phyloP scores from a whole-genome alignment of 1,140 invertebrate species.

The Leucophenga varia region DNA sequence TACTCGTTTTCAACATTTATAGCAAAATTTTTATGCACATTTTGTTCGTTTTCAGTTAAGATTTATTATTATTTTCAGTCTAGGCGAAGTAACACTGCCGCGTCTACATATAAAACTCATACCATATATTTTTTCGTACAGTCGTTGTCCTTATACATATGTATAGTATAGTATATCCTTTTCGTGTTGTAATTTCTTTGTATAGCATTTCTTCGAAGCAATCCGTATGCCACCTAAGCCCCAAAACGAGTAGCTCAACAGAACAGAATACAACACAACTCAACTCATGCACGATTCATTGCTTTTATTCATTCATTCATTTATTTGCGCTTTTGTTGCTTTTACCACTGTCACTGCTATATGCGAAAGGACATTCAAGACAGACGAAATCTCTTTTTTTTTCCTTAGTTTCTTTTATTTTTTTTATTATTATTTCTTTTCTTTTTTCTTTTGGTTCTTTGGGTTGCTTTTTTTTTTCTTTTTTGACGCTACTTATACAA shows the following conservation, averaged over 20 bases:
- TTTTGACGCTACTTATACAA: conserved; percentile 40
- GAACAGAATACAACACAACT: not conserved
- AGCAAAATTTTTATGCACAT: conserved; percentile 4
- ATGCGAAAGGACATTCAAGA: not conserved
- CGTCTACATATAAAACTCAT: too few species aligned
- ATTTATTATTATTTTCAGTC: too few species aligned
- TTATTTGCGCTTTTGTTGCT: conserved; percentile 42
- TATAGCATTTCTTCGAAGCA: not conserved
- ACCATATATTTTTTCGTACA: too few species aligned
- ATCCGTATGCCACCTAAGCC: conserved; percentile 7
- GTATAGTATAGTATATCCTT: too few species aligned
- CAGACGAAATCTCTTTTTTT: conserved; percentile 7
- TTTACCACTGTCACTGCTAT: conserved; percentile 29
- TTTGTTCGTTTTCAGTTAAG: too few species aligned
- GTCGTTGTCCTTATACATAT: too few species aligned
- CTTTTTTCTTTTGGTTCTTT: conserved; percentile 31
- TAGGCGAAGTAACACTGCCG: too few species aligned
- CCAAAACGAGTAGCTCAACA: conserved; percentile 1
- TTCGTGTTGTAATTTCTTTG: too few species aligned
- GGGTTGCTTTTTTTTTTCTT: not conserved
- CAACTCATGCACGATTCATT: conserved; percentile 8
- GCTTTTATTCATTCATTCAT: conserved; percentile 54
- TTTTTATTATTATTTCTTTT: conserved; percentile 17
- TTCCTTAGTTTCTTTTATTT: conserved; percentile 19
- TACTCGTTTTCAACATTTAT: conserved; percentile 48